phyloP scores from a whole-genome alignment of 2,113 vertebrate species.

The Nothobranchius furzeri region DNA sequence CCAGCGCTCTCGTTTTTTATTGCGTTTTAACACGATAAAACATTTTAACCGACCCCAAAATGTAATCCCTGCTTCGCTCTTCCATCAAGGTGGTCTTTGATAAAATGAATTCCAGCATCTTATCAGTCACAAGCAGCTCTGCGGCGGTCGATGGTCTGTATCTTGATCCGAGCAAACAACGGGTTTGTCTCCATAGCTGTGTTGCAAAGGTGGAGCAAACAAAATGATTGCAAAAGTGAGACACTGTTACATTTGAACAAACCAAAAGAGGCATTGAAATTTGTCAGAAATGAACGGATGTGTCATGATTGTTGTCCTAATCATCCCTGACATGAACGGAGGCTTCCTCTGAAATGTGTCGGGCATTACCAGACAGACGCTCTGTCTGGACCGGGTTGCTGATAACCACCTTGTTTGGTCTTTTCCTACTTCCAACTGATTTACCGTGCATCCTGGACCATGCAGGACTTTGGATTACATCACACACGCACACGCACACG shows the following conservation, averaged over 20 bases:
- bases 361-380: neutral
- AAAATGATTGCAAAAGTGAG: too few relatives aligned
- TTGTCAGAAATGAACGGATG: too few relatives aligned
- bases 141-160: neutral
- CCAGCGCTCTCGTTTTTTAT: slow-evolving; percentile 9
- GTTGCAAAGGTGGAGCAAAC: too few relatives aligned
- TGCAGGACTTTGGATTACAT: too few relatives aligned
- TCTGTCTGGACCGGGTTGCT: slow-evolving; percentile 8
- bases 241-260: too few relatives aligned
- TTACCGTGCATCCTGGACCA: neutral
- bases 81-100: slow-evolving; percentile 18
- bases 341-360: too few relatives aligned
- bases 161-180: neutral
- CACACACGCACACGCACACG: too few relatives aligned
- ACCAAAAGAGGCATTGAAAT: too few relatives aligned
- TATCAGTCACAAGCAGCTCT: neutral
- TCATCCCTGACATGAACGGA: too few relatives aligned
- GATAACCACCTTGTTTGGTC: slow-evolving; percentile 19
- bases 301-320: too few relatives aligned
- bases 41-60: neutral
- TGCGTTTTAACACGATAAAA: neutral
- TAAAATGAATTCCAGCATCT: slow-evolving; percentile 6
- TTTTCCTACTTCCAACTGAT: slow-evolving; percentile 2
- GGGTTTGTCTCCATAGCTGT: neutral
- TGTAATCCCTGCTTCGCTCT: neutral